A percentile compares a stretch with the other conserved stretches of the same genome.
Evolutionary conservation across 2,113 vertebrate genomes (phyloP).

Genomic region (Nesoenas mayeri): DNA sequence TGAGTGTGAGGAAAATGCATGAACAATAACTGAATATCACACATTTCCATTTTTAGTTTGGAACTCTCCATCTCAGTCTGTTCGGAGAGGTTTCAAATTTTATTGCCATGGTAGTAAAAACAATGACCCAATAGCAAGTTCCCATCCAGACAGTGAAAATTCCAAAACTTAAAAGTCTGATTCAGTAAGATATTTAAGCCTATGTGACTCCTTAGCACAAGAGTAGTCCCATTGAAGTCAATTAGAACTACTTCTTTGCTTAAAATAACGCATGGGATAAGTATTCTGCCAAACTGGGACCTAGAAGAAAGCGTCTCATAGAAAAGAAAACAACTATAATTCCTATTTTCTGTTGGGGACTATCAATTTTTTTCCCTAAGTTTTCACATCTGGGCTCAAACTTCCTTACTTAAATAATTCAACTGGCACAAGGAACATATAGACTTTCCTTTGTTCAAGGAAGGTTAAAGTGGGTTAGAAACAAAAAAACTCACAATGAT

Average conservation of each 20-base stretch:
- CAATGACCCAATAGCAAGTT: slow-evolving; percentile 20
- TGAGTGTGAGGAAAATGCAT: background rate
- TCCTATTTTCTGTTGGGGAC: slow-evolving; percentile 16
- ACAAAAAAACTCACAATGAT: background rate
- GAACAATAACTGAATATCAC: slow-evolving; percentile 41
- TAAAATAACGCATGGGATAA: background rate
- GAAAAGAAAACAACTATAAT: slow-evolving; percentile 44
- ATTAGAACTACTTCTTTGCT: slow-evolving; percentile 26
- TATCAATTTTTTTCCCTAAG: background rate
- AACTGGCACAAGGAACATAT: background rate
- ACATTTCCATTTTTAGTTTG: slow-evolving; percentile 45
- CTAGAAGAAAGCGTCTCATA: background rate
- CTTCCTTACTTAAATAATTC: background rate
- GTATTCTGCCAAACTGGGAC: background rate
- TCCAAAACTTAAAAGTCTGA: background rate
- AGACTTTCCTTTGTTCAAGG: background rate
- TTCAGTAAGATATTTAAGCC: slow-evolving; percentile 16
- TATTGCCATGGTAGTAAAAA: slow-evolving; percentile 27
- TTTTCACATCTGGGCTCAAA: slow-evolving; percentile 24
- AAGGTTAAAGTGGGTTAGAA: background rate
- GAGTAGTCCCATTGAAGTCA: slow-evolving; percentile 22
- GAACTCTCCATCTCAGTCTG: background rate
- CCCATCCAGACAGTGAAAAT: slow-evolving; percentile 38
- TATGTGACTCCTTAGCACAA: background rate
- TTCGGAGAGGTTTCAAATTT: slow-evolving; percentile 34